Evolutionary conservation across 2,113 vertebrate species (phyloP).

Genomic region (Tupaia chinensis): DNA sequence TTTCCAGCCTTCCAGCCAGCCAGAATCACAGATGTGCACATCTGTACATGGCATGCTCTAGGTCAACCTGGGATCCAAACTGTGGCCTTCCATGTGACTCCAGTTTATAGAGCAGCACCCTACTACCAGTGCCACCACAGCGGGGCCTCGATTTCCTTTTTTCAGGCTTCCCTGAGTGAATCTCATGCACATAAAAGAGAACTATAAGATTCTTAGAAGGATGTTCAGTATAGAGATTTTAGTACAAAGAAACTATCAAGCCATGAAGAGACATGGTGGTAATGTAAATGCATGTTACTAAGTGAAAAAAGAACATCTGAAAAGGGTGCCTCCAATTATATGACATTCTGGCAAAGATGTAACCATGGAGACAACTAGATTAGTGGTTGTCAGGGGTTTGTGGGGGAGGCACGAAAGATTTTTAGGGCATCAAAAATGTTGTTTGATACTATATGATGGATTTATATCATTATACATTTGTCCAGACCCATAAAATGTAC

Average conservation of each 20-base stretch:
- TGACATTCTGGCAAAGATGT: neutral
- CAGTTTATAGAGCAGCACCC: too few species aligned
- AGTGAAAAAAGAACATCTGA: neutral
- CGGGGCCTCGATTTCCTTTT: neutral
- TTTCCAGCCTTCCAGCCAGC: too few species aligned
- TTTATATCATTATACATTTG: neutral
- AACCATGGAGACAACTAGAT: neutral
- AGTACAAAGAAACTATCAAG: neutral
- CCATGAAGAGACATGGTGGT: neutral
- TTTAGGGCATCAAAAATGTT: neutral
- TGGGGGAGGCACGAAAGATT: neutral
- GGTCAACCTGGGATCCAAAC: too few species aligned
- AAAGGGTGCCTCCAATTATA: neutral
- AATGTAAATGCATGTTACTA: neutral
- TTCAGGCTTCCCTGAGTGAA: neutral
- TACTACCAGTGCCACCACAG: too few species aligned
- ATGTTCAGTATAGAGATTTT: neutral
- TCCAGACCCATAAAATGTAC: neutral
- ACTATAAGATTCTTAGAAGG: neutral
- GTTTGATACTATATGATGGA: neutral
- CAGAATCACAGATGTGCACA: too few species aligned
- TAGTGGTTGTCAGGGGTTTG: neutral
- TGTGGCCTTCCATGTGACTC: too few species aligned
- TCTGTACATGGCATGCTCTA: too few species aligned
- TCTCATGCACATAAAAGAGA: neutral